Conservation (phyloP, 35 echinoderm and acorn worm species). For the Eucidaris tribuloides region DNA sequence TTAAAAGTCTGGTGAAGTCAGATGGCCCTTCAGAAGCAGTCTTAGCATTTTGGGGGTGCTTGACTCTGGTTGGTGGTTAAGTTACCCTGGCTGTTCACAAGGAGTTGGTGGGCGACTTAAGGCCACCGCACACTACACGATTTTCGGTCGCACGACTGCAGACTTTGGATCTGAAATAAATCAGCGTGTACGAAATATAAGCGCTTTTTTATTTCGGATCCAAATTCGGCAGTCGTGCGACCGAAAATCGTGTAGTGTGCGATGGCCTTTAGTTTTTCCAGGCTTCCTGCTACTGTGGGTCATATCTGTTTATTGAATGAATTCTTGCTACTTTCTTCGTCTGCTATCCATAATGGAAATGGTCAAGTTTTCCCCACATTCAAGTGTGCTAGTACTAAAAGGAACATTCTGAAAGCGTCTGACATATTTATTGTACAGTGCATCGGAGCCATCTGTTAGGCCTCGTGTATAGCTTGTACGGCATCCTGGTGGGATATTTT, state of each 20-base stretch:
- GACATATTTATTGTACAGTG: constrained; percentile 23
- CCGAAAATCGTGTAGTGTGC: too few relatives aligned
- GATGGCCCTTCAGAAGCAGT: too few relatives aligned
- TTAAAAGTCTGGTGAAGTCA: background rate
- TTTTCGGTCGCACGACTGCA: too few relatives aligned
- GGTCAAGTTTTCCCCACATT: constrained; percentile 41
- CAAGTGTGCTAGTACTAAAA: constrained; percentile 22
- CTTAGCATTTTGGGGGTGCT: too few relatives aligned
- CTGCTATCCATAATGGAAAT: constrained; percentile 19
- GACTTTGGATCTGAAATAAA: too few relatives aligned
- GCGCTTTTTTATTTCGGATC: too few relatives aligned
- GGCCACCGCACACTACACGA: too few relatives aligned
- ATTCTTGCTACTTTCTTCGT: constrained; percentile 8
- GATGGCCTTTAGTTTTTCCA: background rate
- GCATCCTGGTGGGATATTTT: constrained; percentile 7
- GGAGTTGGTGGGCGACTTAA: too few relatives aligned
- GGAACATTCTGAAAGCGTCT: constrained; percentile 22
- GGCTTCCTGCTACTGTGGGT: constrained; percentile 20
- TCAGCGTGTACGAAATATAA: too few relatives aligned
- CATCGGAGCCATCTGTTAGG: constrained; percentile 1
- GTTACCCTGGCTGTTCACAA: background rate
- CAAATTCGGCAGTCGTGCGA: too few relatives aligned
- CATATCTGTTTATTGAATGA: constrained; percentile 15
- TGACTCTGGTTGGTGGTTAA: background rate
- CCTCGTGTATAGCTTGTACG: constrained; percentile 24